phyloP scores from a whole-genome alignment of 2,113 vertebrate species.

The Ceyx margarethae region DNA sequence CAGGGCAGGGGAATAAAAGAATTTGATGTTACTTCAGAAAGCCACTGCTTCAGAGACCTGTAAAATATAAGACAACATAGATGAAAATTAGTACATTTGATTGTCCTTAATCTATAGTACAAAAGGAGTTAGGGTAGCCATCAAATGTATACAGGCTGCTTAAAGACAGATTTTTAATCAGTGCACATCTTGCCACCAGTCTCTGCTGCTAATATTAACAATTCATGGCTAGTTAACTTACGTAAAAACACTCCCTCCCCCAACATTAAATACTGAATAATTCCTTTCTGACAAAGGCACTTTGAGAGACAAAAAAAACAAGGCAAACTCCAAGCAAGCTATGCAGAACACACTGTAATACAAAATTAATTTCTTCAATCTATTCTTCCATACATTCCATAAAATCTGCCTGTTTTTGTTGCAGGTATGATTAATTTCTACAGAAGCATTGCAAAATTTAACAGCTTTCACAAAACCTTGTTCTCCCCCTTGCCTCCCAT shows the following conservation, averaged over 20 bases:
- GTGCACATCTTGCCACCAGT: neutral
- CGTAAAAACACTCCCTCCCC: neutral
- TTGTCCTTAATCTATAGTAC: neutral
- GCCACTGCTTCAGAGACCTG: neutral
- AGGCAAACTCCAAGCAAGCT: neutral
- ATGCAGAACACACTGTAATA: neutral
- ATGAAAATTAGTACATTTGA: neutral
- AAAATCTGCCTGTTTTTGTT: neutral
- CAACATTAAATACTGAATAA: slow-evolving; percentile 20
- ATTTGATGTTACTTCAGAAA: neutral
- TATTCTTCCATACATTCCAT: neutral
- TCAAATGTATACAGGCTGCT: neutral
- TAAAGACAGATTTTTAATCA: neutral
- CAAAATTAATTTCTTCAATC: neutral
- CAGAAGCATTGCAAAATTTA: neutral
- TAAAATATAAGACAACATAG: neutral
- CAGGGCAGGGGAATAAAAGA: neutral
- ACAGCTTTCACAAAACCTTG: neutral
- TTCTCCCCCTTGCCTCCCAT: rapidly evolving
- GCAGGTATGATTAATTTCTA: neutral
- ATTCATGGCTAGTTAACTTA: neutral
- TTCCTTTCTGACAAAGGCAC: neutral
- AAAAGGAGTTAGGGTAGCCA: neutral
- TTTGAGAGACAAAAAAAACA: neutral
- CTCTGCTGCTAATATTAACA: slow-evolving; percentile 29